These are phyloP conservation scores for Sylvilagus floridanus DNA, from an alignment of 2,797 vertebrate genomes.

Conservation along the genomic window DNA sequence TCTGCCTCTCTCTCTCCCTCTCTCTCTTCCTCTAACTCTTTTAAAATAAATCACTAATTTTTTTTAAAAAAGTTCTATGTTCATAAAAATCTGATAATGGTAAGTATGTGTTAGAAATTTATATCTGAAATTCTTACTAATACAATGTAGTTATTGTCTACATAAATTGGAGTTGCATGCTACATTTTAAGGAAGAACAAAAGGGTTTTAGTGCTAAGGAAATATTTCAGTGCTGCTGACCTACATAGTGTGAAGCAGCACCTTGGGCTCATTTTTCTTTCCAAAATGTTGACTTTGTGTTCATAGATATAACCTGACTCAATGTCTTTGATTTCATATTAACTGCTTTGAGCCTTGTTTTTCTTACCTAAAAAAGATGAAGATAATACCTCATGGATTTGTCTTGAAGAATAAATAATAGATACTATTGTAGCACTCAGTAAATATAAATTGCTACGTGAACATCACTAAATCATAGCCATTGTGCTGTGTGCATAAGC, in stretches of 20 bases:
- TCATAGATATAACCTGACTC: not conserved
- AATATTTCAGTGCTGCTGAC: not conserved
- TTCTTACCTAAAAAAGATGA: conserved; percentile 14
- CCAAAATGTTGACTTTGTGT: not conserved
- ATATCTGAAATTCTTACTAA: not conserved
- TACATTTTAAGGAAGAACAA: not conserved
- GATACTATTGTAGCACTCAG: conserved; percentile 32
- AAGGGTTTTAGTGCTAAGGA: not conserved
- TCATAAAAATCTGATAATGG: not conserved
- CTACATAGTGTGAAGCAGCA: conserved; percentile 29
- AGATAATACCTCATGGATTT: not conserved
- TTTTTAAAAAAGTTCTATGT: not conserved
- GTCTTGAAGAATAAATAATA: conserved; percentile 63
- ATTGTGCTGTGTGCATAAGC: conserved; percentile 37
- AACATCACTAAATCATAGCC: conserved; percentile 58
- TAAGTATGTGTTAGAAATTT: not conserved
- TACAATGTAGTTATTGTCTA: not conserved
- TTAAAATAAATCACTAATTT: too few relatives aligned
- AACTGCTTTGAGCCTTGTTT: conserved; percentile 34
- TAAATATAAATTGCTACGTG: conserved; percentile 57
- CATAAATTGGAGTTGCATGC: not conserved
- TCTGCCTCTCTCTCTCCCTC: too few relatives aligned
- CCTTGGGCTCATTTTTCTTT: conserved; percentile 52
- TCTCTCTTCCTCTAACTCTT: too few relatives aligned
- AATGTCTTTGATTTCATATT: not conserved